phyloP scores from a whole-genome alignment of 2,888 invertebrate species.

The Pyrocoelia pectoralis region DNA sequence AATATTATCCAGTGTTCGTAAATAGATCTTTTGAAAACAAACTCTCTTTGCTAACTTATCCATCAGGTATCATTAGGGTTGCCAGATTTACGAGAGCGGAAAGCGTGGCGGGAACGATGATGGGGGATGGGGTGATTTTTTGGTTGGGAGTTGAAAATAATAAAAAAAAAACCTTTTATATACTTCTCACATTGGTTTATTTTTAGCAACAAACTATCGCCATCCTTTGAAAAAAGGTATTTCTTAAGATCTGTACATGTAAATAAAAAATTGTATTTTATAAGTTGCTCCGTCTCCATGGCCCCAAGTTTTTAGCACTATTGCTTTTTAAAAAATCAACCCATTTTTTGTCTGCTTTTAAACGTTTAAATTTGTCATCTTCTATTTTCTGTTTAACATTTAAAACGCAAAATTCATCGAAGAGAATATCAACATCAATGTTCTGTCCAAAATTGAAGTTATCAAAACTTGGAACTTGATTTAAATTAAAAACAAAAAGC shows the following conservation, averaged over 20 bases:
- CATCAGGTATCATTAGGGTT: no score
- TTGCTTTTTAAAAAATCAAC: slow-evolving; percentile 1
- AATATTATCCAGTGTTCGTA: no score
- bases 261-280: slow-evolving; percentile 1
- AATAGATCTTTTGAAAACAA: no score
- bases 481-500: background rate
- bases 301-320: background rate
- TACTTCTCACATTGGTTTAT: background rate
- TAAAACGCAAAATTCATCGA: background rate
- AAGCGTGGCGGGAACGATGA: no score
- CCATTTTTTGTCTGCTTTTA: slow-evolving; percentile 4
- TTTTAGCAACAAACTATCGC: slow-evolving; percentile 3
- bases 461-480: slow-evolving; percentile 1
- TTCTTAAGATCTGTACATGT: background rate
- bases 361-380: background rate
- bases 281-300: background rate
- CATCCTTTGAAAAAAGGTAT: background rate
- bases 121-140: no score
- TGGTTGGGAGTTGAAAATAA: no score
- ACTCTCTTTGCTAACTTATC: no score
- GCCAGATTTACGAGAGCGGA: no score
- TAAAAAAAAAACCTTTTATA: background rate
- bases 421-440: slow-evolving; percentile 1
- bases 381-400: slow-evolving; percentile 4
- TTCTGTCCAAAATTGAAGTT: slow-evolving; percentile 2